A percentile compares a stretch with the other conserved stretches of the same genome.
Evolutionary conservation across 2,888 invertebrate species (phyloP).

Genomic region (Xestia xanthographa): DNA sequence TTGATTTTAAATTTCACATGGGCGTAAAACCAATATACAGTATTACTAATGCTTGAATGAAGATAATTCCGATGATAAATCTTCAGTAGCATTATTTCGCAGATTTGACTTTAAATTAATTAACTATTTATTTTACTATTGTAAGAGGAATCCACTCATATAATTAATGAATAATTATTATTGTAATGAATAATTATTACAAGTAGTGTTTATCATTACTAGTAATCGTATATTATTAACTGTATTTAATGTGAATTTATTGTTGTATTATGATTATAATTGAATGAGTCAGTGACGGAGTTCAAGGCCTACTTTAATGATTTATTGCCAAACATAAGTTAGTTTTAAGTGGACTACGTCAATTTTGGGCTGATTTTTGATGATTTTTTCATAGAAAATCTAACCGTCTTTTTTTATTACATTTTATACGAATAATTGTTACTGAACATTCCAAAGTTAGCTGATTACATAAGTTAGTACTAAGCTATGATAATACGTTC

Average conservation of each 20-base stretch:
- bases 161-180: slow-evolving; percentile 9
- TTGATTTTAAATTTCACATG: not conserved
- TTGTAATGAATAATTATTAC: slow-evolving; percentile 54
- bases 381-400: slow-evolving; percentile 44
- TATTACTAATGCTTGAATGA: not conserved
- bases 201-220: slow-evolving; percentile 70
- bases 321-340: slow-evolving; percentile 66
- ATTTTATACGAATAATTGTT: slow-evolving; percentile 35
- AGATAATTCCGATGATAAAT: not conserved
- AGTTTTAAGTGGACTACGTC: slow-evolving; percentile 59
- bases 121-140: slow-evolving; percentile 62
- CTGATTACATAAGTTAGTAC: slow-evolving; percentile 54
- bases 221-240: slow-evolving; percentile 69
- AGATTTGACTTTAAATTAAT: not conserved
- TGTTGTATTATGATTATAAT: slow-evolving; percentile 68
- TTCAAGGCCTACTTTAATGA: slow-evolving; percentile 76
- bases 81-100: not conserved
- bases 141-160: slow-evolving; percentile 69
- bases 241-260: slow-evolving; percentile 76
- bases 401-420: slow-evolving; percentile 37
- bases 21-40: not conserved
- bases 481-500: slow-evolving; percentile 45
- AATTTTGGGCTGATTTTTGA: slow-evolving; percentile 60
- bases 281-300: slow-evolving; percentile 67
- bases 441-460: slow-evolving; percentile 67